phyloP scores from a whole-genome alignment of 2,888 invertebrate genomes.

The Margaritifera margaritifera region DNA sequence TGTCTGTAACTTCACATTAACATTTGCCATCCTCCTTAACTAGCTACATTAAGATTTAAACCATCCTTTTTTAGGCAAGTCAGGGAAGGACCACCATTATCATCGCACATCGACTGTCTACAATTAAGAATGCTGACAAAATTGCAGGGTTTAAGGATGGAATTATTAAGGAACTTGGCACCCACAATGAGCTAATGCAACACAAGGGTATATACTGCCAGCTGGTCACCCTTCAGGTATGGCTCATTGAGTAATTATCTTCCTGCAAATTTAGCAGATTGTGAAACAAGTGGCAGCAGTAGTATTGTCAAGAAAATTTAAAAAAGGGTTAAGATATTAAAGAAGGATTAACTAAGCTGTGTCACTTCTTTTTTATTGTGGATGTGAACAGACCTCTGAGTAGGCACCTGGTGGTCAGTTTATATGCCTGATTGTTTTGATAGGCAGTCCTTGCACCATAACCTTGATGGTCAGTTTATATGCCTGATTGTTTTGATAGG shows the following conservation, averaged over 20 bases:
- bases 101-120: conserved; percentile 75
- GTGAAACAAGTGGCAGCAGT: too few relatives aligned
- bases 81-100: conserved; percentile 74
- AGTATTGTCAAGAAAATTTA: too few relatives aligned
- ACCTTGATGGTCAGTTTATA: too few relatives aligned
- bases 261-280: too few relatives aligned
- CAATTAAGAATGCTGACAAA: conserved; percentile 75
- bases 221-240: conserved; percentile 73
- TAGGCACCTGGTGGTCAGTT: too few relatives aligned
- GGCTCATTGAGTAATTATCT: not conserved
- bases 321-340: too few relatives aligned
- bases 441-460: too few relatives aligned
- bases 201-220: conserved; percentile 73
- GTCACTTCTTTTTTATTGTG: too few relatives aligned
- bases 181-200: conserved; percentile 74
- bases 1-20: not conserved
- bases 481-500: too few relatives aligned
- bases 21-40: not conserved
- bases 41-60: not conserved
- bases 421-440: too few relatives aligned
- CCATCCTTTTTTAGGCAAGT: conserved; percentile 61
- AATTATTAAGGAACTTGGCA: conserved; percentile 74
- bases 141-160: conserved; percentile 76
- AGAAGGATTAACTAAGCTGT: too few relatives aligned
- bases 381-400: too few relatives aligned